Evolutionary conservation across 2,797 vertebrate species (phyloP).

Genomic region (Acanthornis magna): DNA sequence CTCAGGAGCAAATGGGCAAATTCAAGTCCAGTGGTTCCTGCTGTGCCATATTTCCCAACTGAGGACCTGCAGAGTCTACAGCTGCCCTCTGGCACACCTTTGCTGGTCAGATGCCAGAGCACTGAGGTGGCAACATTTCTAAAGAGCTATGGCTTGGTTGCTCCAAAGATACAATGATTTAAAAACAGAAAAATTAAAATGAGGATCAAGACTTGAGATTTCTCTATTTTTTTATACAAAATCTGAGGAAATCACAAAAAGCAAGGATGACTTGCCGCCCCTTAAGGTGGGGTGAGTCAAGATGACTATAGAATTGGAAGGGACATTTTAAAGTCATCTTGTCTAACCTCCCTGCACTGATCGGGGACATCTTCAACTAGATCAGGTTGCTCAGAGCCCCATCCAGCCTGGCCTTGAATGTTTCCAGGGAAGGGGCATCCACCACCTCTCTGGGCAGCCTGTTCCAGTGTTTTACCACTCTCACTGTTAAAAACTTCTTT

Average conservation of each 20-base stretch:
- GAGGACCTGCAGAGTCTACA: neutral
- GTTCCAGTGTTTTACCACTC: neutral
- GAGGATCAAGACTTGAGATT: neutral
- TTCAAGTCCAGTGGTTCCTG: neutral
- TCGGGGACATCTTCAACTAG: neutral
- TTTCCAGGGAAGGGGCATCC: neutral
- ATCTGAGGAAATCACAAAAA: neutral
- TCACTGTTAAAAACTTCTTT: neutral
- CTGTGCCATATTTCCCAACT: neutral
- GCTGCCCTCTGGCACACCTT: neutral
- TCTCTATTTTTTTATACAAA: neutral
- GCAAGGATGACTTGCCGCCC: neutral
- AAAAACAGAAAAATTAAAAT: neutral
- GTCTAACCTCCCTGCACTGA: neutral
- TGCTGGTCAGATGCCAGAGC: neutral
- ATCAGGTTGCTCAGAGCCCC: neutral
- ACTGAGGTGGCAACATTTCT: accelerated
- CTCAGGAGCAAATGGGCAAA: neutral
- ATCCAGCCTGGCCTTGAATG: neutral
- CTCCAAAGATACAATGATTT: neutral
- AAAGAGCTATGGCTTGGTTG: neutral
- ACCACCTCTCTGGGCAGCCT: neutral
- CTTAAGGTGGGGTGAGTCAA: neutral
- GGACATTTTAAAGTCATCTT: neutral
- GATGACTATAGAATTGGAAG: neutral